Conservation (phyloP, 2,797 vertebrate genomes). For the Acomys russatus region DNA sequence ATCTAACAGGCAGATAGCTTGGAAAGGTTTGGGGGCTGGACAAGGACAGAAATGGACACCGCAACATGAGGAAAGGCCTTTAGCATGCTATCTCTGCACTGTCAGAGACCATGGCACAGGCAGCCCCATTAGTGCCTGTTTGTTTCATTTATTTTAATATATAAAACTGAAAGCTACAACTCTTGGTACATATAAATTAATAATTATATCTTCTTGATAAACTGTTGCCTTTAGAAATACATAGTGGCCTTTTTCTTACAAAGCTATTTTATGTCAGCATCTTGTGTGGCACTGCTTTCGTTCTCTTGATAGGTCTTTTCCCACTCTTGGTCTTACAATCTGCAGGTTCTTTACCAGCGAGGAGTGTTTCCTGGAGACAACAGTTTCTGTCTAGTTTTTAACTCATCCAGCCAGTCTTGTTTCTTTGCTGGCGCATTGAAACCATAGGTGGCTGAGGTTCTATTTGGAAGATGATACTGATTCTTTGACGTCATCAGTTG, state of each 20-base stretch:
- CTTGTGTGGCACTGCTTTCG: too few species aligned
- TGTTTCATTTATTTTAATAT: neutral
- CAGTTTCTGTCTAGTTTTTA: neutral
- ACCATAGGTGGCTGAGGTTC: too few species aligned
- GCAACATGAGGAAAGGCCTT: neutral
- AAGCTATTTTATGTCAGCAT: neutral
- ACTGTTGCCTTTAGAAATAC: neutral
- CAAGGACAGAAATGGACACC: neutral
- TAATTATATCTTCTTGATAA: neutral
- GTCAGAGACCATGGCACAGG: neutral
- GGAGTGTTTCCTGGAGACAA: neutral
- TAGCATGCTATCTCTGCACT: too few species aligned
- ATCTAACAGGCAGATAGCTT: neutral
- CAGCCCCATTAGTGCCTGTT: neutral
- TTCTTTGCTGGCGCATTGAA: too few species aligned
- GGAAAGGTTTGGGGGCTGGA: neutral
- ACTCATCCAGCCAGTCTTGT: neutral
- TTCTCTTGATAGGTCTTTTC: neutral
- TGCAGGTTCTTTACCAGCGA: neutral
- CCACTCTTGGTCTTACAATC: neutral
- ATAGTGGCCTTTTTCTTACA: neutral
- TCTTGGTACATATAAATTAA: neutral
- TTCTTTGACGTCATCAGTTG: neutral
- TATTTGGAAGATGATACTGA: neutral
- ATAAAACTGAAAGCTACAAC: neutral